These are phyloP conservation scores for Lymantria dispar DNA, from an alignment of 2,888 invertebrate species.

Conservation along the genomic window DNA sequence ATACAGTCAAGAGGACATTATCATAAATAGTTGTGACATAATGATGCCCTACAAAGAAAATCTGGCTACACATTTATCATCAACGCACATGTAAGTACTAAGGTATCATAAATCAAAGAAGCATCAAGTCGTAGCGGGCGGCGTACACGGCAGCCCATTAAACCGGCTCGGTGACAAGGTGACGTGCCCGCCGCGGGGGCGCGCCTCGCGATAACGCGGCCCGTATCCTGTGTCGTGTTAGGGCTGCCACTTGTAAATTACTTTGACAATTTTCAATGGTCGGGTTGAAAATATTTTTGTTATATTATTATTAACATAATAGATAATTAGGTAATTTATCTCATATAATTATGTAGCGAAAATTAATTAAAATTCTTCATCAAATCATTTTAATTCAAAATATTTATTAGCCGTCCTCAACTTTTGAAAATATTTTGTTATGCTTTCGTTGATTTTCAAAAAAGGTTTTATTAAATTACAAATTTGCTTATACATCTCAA, in stretches of 20 bases:
- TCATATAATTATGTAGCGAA: not conserved
- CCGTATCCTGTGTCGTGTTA: slow-evolving; percentile 61
- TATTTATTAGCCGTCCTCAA: too few species aligned
- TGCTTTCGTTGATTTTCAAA: too few species aligned
- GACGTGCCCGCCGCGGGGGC: slow-evolving; percentile 68
- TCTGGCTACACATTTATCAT: slow-evolving; percentile 24
- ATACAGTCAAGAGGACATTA: too few species aligned
- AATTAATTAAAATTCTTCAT: too few species aligned
- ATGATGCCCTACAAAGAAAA: too few species aligned
- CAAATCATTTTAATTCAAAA: too few species aligned
- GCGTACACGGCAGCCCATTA: slow-evolving; percentile 71
- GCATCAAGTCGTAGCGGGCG: slow-evolving; percentile 56
- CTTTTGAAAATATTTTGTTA: too few species aligned
- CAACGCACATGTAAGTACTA: slow-evolving; percentile 25
- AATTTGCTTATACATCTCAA: too few species aligned
- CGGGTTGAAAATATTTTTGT: not conserved
- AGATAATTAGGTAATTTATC: not conserved
- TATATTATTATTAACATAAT: not conserved
- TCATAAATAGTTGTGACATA: too few species aligned
- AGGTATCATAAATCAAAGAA: slow-evolving; percentile 54
- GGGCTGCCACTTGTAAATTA: slow-evolving; percentile 19
- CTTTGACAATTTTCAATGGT: not conserved
- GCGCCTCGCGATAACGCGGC: slow-evolving; percentile 64
- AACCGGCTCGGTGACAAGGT: slow-evolving; percentile 78
- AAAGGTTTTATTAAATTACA: too few species aligned